These are phyloP conservation scores for Azemiops feae DNA, from an alignment of 2,113 vertebrate genomes.

Conservation along the genomic window DNA sequence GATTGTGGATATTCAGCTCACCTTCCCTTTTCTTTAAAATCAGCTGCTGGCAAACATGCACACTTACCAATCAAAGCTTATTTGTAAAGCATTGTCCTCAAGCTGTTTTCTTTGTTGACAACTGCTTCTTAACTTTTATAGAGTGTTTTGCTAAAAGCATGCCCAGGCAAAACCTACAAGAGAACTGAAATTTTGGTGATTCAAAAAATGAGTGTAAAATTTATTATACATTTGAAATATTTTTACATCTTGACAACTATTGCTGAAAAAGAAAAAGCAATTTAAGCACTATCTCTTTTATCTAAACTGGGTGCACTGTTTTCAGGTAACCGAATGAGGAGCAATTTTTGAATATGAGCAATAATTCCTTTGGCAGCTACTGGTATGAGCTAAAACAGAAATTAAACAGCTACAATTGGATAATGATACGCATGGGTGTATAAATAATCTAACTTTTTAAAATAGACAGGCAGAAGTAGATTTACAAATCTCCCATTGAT, in stretches of 20 bases:
- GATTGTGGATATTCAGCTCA: background rate
- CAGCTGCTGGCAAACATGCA: background rate
- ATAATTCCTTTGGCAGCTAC: background rate
- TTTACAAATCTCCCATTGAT: background rate
- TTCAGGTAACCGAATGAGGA: background rate
- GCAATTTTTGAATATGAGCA: background rate
- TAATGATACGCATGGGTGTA: background rate
- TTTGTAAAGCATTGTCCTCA: conserved; percentile 41
- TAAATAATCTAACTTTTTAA: background rate
- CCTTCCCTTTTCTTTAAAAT: background rate
- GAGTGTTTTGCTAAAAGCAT: conserved; percentile 21
- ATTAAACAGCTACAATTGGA: background rate
- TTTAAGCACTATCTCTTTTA: background rate
- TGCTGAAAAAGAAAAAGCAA: background rate
- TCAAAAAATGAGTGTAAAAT: background rate
- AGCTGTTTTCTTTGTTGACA: conserved; percentile 2
- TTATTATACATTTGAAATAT: background rate
- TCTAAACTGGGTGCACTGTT: background rate
- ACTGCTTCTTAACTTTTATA: conserved; percentile 45
- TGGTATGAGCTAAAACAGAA: background rate
- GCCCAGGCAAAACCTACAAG: background rate
- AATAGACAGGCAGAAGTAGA: background rate
- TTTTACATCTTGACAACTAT: background rate
- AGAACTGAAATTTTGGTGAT: background rate
- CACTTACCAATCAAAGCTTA: background rate